These are phyloP conservation scores for Misgurnus anguillicaudatus DNA, from an alignment of 2,113 vertebrate species.

Conservation along the genomic window DNA sequence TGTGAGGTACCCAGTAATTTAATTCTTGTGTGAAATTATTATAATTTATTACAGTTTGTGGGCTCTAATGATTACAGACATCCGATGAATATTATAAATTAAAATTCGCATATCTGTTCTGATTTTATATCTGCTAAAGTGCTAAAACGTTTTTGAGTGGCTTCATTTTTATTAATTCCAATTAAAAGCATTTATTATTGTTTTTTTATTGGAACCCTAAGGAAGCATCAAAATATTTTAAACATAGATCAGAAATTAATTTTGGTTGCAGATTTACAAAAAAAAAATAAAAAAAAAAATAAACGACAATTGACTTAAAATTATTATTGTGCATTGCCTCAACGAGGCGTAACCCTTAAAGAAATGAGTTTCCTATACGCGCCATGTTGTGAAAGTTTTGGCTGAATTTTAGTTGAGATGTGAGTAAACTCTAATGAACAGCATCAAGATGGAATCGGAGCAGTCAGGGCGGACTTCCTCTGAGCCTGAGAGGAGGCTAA, in stretches of 20 bases:
- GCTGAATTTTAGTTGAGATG: slow-evolving; percentile 24
- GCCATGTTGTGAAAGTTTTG: neutral
- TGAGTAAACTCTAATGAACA: slow-evolving; percentile 58
- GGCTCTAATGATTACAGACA: slow-evolving; percentile 97
- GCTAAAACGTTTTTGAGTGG: slow-evolving; percentile 50
- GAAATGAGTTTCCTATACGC: neutral
- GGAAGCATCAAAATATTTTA: neutral
- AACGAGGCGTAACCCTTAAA: neutral
- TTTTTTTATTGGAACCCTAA: neutral
- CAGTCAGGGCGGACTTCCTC: slow-evolving; percentile 9
- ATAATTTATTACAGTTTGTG: slow-evolving; percentile 98
- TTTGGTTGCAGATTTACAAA: slow-evolving; percentile 3
- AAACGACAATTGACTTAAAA: neutral
- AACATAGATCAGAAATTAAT: neutral
- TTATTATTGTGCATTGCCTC: no score
- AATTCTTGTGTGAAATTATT: slow-evolving; percentile 98
- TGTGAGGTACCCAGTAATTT: slow-evolving; percentile 97
- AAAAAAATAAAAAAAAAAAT: neutral
- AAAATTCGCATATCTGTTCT: slow-evolving; percentile 85
- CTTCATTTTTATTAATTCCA: slow-evolving; percentile 38
- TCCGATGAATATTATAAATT: slow-evolving; percentile 96
- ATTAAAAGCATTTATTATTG: slow-evolving; percentile 5
- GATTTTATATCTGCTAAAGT: slow-evolving; percentile 74
- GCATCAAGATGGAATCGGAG: slow-evolving; percentile 25
- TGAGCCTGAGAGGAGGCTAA: slow-evolving; percentile 31